Evolutionary conservation across 2,888 invertebrate genomes (phyloP).

Genomic region (Troides aeacus): DNA sequence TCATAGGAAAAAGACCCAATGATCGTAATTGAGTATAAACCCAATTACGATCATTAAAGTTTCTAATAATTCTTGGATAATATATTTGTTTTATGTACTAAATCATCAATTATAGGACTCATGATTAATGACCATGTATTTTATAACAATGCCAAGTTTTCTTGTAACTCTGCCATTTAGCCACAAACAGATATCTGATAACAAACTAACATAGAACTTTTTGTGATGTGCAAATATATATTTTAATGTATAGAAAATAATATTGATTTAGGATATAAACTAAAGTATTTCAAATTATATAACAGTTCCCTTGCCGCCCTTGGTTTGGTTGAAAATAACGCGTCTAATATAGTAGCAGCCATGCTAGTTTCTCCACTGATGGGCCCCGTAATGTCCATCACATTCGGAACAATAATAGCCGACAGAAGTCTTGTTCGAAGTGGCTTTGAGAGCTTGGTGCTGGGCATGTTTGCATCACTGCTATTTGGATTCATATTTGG

Average conservation of each 20-base stretch:
- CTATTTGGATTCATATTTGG: conserved; percentile 90
- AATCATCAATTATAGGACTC: too few species aligned
- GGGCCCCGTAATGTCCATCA: conserved; percentile 93
- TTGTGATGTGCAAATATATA: too few species aligned
- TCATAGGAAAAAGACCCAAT: background rate
- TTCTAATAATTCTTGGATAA: background rate
- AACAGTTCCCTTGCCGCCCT: conserved; percentile 89
- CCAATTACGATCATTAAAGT: background rate
- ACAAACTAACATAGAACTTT: too few species aligned
- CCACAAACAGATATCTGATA: too few species aligned
- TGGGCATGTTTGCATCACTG: conserved; percentile 87
- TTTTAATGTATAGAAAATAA: background rate
- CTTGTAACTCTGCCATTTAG: too few species aligned
- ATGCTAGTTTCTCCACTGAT: conserved; percentile 88
- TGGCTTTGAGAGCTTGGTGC: conserved; percentile 84
- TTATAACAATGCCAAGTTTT: too few species aligned
- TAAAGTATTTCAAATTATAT: background rate
- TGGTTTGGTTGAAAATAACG: conserved; percentile 90
- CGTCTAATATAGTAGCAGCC: conserved; percentile 88
- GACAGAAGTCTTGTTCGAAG: conserved; percentile 84
- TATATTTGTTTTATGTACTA: too few species aligned
- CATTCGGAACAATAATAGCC: conserved; percentile 89
- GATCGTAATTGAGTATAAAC: background rate
- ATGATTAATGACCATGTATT: too few species aligned
- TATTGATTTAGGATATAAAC: background rate